Evolutionary conservation across 2,888 invertebrate species (phyloP).

Genomic region (Cyrtodaria siliqua): DNA sequence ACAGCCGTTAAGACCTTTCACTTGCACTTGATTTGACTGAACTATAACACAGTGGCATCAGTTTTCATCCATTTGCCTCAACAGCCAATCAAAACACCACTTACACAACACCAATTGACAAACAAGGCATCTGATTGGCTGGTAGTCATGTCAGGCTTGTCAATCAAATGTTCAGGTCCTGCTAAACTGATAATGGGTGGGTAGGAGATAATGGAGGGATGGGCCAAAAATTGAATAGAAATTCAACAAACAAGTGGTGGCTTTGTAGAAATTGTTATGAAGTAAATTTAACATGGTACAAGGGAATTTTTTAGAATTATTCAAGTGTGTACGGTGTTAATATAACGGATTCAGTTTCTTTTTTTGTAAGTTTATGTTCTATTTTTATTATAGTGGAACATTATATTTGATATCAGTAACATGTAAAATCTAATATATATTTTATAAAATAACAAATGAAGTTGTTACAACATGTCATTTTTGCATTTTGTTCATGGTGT

Average conservation of each 20-base stretch:
- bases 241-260: conserved; percentile 15
- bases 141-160: conserved; percentile 9
- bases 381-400: not conserved
- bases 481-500: too few relatives aligned
- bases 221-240: not conserved
- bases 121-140: conserved; percentile 21
- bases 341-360: conserved; percentile 9
- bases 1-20: conserved; percentile 8
- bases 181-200: not conserved
- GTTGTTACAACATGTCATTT: too few relatives aligned
- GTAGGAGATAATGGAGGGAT: not conserved
- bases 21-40: conserved; percentile 25
- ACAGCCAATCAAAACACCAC: not conserved
- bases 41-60: conserved; percentile 29
- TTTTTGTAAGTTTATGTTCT: conserved; percentile 8
- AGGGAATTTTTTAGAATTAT: conserved; percentile 9
- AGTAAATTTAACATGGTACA: conserved; percentile 3
- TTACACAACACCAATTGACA: not conserved
- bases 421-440: too few relatives aligned
- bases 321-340: conserved; percentile 2
- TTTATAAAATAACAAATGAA: too few relatives aligned
- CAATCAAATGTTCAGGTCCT: conserved; percentile 13
- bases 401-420: too few relatives aligned
- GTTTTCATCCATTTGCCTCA: conserved; percentile 13
- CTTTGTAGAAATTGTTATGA: not conserved